Evolutionary conservation across 2,113 vertebrate species (phyloP), one percentile per base, ranked within the genome.

Genomic region (Pterocles orientalis): DNA sequence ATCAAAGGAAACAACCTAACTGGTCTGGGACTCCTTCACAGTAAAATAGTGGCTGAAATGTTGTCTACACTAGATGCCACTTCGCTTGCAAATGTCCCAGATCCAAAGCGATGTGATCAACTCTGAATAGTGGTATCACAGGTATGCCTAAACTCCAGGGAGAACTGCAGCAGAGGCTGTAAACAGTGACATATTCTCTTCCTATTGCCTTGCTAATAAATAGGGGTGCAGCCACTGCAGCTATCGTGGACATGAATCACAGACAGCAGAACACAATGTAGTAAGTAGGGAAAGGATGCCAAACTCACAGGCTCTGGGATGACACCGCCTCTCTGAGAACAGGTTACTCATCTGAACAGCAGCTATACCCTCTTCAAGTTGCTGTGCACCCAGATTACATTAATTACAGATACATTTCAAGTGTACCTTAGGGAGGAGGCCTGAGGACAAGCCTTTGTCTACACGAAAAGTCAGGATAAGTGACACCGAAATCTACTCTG

Each of bases 131-230:
- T 10, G 50, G 29, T 79, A 68, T 25, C 84, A 72, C 5, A 1
- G n/a, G 31, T 43, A 18, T 3, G 50, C 45, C 66, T 57, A 14
- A 90, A 61, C 79, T 82, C 75, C 11, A 34, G 53, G 50, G 62
- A 88, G 79, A 62, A 72, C 53, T 88, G 65, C 82, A 87, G 48
- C 70, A 85, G 69, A 87, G 50, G 34, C 78, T 48, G 48, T 68
- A 43, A 90, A 48, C 33, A 43, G 78, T 33, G 33, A 26, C 33
- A 28, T 28, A 17, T 26, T 87, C 73, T 69, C 47, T 82, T 91
- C 57, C 69, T 6, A 0, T 13, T 75, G 65, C 66, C 65, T 68
- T 43, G 39, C 61, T 78, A 73, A 73, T 62, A 86, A 10, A 23
- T 29, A 51, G 75, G 80, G 58, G 11, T 72, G 26, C 45, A 93